Percentiles rank a stretch among this genome's conserved stretches.
Evolutionary conservation across 1,140 invertebrate genomes (phyloP).

Genomic region (Cryptotermes secundus): DNA sequence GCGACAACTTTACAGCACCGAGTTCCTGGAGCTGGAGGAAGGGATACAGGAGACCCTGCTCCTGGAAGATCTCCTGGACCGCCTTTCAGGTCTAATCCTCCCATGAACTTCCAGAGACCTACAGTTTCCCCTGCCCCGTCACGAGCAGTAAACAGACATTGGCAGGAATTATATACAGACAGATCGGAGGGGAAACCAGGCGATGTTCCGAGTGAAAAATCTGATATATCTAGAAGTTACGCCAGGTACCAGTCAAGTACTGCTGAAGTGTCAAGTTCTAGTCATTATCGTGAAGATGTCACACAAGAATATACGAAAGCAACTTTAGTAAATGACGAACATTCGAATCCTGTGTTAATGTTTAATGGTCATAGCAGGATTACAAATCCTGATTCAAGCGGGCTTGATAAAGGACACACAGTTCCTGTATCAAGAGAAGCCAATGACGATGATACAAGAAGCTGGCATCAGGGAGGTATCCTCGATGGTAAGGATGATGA

Average conservation of each 20-base stretch:
- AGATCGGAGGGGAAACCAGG: background rate
- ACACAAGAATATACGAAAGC: background rate
- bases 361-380: background rate
- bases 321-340: background rate
- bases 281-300: background rate
- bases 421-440: background rate
- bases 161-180: background rate
- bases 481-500: background rate
- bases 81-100: background rate
- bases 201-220: background rate
- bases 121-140: background rate
- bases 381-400: background rate
- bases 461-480: constrained; percentile 4
- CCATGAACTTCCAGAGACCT: background rate
- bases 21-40: background rate
- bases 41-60: background rate
- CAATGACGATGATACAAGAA: background rate
- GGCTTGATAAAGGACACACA: background rate
- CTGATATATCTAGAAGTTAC: background rate
- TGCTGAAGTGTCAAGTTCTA: background rate
- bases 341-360: background rate
- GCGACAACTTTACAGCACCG: background rate
- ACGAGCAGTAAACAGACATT: background rate
- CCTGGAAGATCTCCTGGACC: background rate
- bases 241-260: background rate